Base-by-base conservation (phyloP, 2,797 vertebrate genomes). In the Sitta carolinensis region DNA sequence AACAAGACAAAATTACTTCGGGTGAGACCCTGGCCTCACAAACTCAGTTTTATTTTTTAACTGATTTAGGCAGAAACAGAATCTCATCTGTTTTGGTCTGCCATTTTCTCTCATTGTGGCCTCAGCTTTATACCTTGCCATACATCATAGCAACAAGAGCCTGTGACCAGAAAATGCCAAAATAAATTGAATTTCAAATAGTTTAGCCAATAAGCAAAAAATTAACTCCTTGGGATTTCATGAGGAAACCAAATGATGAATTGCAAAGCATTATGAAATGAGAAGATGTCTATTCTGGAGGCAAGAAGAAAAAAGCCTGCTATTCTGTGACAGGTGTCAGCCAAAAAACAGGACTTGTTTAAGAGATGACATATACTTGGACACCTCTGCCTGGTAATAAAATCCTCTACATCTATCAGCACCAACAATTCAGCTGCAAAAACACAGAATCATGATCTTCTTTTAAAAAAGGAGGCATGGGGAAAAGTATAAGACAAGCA, bases 291-390 rank as follows among this genome's bases (percentile, higher is more conserved):
- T 86, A 3, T 59, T 93, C 69, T 64, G 36, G 82, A 89, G 51
- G 26, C 27, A 62, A 48, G 43, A n/a, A 47, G 15, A 64, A 76
- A 90, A 77, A 85, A 38, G 1, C 50, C 47, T 74, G 50, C 9
- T 70, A 5, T 48, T 54, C 68, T 42, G 29, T 89, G 72, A 81
- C 52, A 59, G 5, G 29, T 69, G 78, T 57, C 93, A 95, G 61
- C 93, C 81, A 80, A 64, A 92, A 84, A 29, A 1, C 29, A 85
- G 43, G 38, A 36, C 15, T 26, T 59, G 32, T 66, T 50, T 2
- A 30, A 70, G 72, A 62, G n/a, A 80, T 85, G 90, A 84, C 87
- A 93, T 63, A 85, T 90, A 62, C 61, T 94, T 93, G 93, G 92
- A 75, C 78, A 50, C 34, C 18, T 77, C 84, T 89, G 40, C 58